Base-by-base conservation (phyloP, 2,888 invertebrate genomes). In the Acronicta leporina region DNA sequence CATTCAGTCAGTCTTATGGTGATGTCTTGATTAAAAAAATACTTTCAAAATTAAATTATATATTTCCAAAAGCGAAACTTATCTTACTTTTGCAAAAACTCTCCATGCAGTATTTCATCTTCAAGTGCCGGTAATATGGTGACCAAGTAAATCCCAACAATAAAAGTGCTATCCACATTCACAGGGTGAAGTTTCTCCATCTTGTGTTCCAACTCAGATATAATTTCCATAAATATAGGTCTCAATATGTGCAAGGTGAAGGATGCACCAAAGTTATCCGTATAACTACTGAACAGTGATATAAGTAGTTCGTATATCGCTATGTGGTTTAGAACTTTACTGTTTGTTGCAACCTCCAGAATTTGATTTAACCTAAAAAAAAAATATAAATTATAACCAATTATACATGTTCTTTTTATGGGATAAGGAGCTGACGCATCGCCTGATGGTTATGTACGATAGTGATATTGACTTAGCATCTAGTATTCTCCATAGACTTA, bases 221-320 rank as follows among this genome's bases (percentile, higher is more conserved):
- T 94, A 42, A 95, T 95, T 15, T 95, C 91, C 53, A 90, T 87
- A 76, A 97, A 96, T 50, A 95, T 85, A 14, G 95, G 95, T 75
- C 95, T 95, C 49, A 97, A 84, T 83, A 95, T 93, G 20, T 88
- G 87, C 54, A 85, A 86, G 0, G 96, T 95, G 83, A 97, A 96
- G 42, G 95, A 93, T 63, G 92, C 91, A 8, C 97, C 97, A 83
- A 97, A 97, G 55, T 96, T 95, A 20, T 95, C 92, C 73, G 96
- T 96, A 50, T 93, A 93, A 79, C 83, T 86, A 68, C 81, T 88
- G 50, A 94, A 89, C 64, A 93, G 68, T 8, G 87, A 86, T 77
- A 92, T 89, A 13, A 94, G 74, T 11, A 82, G 79, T 69, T 91
- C 92, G 66, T 92, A 94, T 67, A 91, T 83, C 15, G 84, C 47